Conservation (phyloP, 2,888 invertebrate species). For the Leucophora obtusa region DNA sequence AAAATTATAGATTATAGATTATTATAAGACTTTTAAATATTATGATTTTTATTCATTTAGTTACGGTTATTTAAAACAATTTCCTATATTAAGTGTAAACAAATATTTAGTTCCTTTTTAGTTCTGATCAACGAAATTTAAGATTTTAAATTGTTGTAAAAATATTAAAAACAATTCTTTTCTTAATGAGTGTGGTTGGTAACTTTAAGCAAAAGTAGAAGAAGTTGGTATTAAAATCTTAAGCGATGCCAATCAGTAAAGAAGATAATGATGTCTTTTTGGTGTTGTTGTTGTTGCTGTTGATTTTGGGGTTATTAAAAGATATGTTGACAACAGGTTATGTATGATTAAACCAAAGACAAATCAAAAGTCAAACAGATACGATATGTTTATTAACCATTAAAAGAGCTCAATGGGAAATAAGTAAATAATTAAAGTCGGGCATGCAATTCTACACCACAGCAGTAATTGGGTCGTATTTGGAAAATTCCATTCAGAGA, state of each 20-base stretch:
- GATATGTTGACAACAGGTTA: constrained; percentile 34
- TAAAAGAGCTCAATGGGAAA: not conserved
- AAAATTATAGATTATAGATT: constrained; percentile 15
- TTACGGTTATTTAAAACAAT: constrained; percentile 34
- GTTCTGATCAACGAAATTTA: constrained; percentile 29
- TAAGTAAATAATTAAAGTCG: too few relatives aligned
- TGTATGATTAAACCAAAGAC: not conserved
- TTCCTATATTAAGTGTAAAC: constrained; percentile 22
- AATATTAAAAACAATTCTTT: constrained; percentile 32
- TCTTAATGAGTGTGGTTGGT: constrained; percentile 24
- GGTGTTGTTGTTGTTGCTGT: not conserved
- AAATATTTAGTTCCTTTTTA: constrained; percentile 51
- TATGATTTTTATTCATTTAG: constrained; percentile 11
- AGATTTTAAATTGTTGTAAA: constrained; percentile 55
- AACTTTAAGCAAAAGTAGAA: constrained; percentile 10
- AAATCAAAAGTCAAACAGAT: not conserved
- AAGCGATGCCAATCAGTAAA: constrained; percentile 33
- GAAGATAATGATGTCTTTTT: constrained; percentile 19
- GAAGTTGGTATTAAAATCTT: constrained; percentile 9
- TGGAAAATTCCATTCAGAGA: too few relatives aligned
- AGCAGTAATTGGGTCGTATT: too few relatives aligned
- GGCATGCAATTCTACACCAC: too few relatives aligned
- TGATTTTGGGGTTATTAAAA: constrained; percentile 23
- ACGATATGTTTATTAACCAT: not conserved
- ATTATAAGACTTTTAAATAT: constrained; percentile 22